A percentile compares a stretch with the other conserved stretches of the same genome.
These are phyloP conservation scores for Aleiodes sp. DNA, from an alignment of 1,140 invertebrate species.

Conservation along the genomic window DNA sequence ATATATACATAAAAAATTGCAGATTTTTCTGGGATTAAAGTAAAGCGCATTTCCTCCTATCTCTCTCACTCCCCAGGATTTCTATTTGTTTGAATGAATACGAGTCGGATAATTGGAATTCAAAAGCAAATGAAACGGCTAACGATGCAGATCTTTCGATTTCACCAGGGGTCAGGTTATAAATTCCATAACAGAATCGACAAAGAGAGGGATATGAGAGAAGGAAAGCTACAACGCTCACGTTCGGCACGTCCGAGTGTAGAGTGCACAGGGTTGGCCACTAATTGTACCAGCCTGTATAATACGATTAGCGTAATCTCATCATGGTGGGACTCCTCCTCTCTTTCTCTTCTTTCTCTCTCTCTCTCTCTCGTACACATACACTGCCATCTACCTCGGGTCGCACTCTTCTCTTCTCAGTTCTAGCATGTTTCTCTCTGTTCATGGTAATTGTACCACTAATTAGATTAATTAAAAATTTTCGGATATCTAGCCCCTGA, in stretches of 20 bases:
- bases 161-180: neutral
- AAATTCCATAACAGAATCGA: constrained; percentile 14
- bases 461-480: constrained; percentile 64
- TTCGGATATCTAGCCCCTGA: constrained; percentile 43
- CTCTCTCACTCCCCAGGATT: neutral
- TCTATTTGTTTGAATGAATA: neutral
- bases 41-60: no score
- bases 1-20: neutral
- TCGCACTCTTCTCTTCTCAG: neutral
- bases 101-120: neutral
- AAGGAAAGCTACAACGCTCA: constrained; percentile 27
- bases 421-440: neutral
- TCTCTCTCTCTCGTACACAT: neutral
- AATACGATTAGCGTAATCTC: constrained; percentile 61
- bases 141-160: constrained; percentile 7
- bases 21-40: no score
- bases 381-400: neutral
- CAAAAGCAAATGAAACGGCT: constrained; percentile 11
- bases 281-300: constrained; percentile 54
- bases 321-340: constrained; percentile 40
- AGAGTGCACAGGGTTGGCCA: constrained; percentile 32
- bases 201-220: neutral
- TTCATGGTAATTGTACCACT: constrained; percentile 53
- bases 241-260: constrained; percentile 19
- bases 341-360: neutral